A percentile compares a stretch with the other conserved stretches of the same genome.
These are phyloP conservation scores for Huso huso DNA, from an alignment of 2,797 vertebrate species.

Conservation along the genomic window DNA sequence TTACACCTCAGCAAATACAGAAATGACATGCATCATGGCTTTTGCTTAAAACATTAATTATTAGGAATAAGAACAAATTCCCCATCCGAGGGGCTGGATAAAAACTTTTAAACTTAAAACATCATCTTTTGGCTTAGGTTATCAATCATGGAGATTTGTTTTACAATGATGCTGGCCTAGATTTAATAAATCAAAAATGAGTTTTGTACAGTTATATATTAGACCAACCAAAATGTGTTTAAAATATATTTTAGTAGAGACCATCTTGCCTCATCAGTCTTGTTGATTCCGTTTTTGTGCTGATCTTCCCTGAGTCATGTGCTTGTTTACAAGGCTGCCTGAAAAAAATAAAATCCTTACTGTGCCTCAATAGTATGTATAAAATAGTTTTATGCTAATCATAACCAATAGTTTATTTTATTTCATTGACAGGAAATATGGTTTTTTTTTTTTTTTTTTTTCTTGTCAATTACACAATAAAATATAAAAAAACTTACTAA, in stretches of 20 bases:
- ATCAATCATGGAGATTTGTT: constrained; percentile 26
- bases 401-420: no score
- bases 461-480: no score
- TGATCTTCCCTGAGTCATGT: constrained; percentile 68
- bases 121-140: constrained; percentile 40
- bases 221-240: constrained; percentile 19
- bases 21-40: constrained; percentile 44
- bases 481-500: no score
- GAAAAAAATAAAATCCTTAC: constrained; percentile 16
- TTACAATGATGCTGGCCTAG: constrained; percentile 22
- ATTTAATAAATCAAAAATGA: constrained; percentile 35
- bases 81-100: constrained; percentile 26
- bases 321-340: constrained; percentile 80
- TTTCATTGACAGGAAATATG: no score
- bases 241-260: constrained; percentile 12
- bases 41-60: constrained; percentile 41
- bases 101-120: constrained; percentile 10
- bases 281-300: constrained; percentile 72
- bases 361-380: no score
- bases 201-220: constrained; percentile 3
- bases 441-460: no score
- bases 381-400: no score
- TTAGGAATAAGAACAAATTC: constrained; percentile 19
- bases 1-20: constrained; percentile 21
- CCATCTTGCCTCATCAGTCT: constrained; percentile 57